Percentiles rank a stretch among this genome's conserved stretches.
Conservation (phyloP, 2,888 invertebrate species). For the Pyralis farinalis region DNA sequence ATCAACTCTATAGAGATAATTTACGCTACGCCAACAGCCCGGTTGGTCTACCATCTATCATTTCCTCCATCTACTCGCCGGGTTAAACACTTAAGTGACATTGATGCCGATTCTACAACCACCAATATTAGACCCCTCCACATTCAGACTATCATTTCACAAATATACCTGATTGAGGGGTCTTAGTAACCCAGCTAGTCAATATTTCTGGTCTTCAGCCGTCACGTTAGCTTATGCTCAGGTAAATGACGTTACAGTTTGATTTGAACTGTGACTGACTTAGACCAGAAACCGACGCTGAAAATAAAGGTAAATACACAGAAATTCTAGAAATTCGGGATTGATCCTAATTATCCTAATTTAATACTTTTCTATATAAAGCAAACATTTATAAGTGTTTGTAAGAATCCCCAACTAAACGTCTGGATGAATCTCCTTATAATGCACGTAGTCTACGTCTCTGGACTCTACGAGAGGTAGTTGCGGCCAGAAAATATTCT, state of each 20-base stretch:
- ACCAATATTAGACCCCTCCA: constrained; percentile 39
- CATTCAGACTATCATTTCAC: constrained; percentile 13
- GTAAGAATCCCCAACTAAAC: too few relatives aligned
- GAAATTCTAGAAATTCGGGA: too few relatives aligned
- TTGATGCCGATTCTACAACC: constrained; percentile 64
- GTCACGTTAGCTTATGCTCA: constrained; percentile 61
- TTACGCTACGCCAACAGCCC: constrained; percentile 54
- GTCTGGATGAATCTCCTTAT: too few relatives aligned
- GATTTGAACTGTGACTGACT: constrained; percentile 61
- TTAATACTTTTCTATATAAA: too few relatives aligned
- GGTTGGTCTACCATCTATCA: constrained; percentile 71
- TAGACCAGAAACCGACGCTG: constrained; percentile 16
- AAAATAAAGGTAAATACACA: constrained; percentile 1
- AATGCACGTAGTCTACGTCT: too few relatives aligned
- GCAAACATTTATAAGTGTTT: too few relatives aligned
- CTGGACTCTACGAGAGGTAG: too few relatives aligned
- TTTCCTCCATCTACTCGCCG: constrained; percentile 79
- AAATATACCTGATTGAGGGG: constrained; percentile 17
- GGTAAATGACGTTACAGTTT: constrained; percentile 66
- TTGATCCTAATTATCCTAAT: too few relatives aligned
- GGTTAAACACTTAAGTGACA: constrained; percentile 81
- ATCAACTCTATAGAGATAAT: constrained; percentile 46
- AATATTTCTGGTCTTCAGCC: constrained; percentile 46
- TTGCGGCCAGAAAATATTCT: too few relatives aligned
- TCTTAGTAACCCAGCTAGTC: constrained; percentile 44